Base-by-base conservation (phyloP, 2,113 vertebrate genomes). In the Lophochroa leadbeateri region DNA sequence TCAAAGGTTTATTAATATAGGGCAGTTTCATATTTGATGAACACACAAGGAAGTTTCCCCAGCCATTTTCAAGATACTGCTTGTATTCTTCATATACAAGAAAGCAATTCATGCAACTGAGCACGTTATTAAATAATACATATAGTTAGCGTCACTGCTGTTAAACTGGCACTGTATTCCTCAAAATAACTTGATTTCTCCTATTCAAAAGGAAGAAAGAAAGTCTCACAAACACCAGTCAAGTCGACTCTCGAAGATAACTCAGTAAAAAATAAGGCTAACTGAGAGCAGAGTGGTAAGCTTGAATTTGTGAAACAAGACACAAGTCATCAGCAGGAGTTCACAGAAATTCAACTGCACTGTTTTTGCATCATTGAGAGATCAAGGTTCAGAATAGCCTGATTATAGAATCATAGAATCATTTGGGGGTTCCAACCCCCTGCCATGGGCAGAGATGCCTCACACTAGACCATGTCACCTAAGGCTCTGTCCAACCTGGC, bases 1-100 rank as follows among this genome's bases (percentile, higher is more conserved):
- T 97, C 70, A 50, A 82, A 92, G 79, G 80, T 94, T 81, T 83
- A 96, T 96, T 97, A 96, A 96, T 97, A 74, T 64, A 94, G 78
- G 79, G 55, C 35, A 86, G 83, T 68, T 95, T 94, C 75, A 77
- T 97, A 94, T 91, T 94, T 94, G 95, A 95, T 96, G n/a, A 87
- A 96, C 83, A 61, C 46, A 35, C 11, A 55, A 61, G 96, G 93
- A 96, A 90, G 94, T 87, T 96, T 96, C 82, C 88, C 95, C 76
- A 96, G 94, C 69, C 83, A 92, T 96, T 96, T 97, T 93, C 80
- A 97, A 74, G 67, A 89, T 90, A 89, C 86, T 95, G 0, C 57
- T 94, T 88, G 60, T 82, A 95, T 94, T 97, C 88, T 94, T 96
- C 86, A 91, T 65, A 86, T 52, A 96, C 77, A 96, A 88, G 86